phyloP scores from a whole-genome alignment of 2,888 invertebrate species.

The Morpho helenor region DNA sequence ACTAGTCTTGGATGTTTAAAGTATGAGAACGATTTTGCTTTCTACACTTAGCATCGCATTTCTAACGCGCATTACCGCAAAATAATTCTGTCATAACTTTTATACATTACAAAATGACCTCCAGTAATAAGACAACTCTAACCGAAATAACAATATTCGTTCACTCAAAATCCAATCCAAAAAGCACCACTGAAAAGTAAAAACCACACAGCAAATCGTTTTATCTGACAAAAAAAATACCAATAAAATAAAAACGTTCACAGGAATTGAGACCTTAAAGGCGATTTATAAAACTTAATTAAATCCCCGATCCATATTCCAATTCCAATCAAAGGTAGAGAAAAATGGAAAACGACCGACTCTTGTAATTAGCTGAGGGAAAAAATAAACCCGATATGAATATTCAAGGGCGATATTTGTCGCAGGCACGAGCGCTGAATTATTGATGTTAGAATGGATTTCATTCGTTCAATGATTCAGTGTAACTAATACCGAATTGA shows the following conservation, averaged over 20 bases:
- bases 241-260: conserved; percentile 17
- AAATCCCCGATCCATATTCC: conserved; percentile 51
- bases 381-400: conserved; percentile 42
- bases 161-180: too few species aligned
- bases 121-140: too few species aligned
- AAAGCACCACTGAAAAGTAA: too few species aligned
- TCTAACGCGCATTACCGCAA: too few species aligned
- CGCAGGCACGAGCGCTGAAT: conserved; percentile 40
- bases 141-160: too few species aligned
- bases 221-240: neutral
- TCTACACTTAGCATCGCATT: too few species aligned
- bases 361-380: conserved; percentile 41
- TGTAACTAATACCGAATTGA: conserved; percentile 1
- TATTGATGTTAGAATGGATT: conserved; percentile 38
- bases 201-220: neutral
- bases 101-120: too few species aligned
- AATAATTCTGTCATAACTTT: too few species aligned
- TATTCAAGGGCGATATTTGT: conserved; percentile 39
- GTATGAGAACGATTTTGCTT: too few species aligned
- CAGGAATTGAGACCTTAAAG: conserved; percentile 26
- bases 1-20: too few species aligned
- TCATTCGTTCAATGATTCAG: conserved; percentile 1
- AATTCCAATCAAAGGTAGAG: conserved; percentile 42
- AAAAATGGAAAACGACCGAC: conserved; percentile 47
- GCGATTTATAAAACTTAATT: conserved; percentile 36